Percentiles rank a stretch among this genome's conserved stretches.
Evolutionary conservation across 2,888 invertebrate genomes (phyloP).

Genomic region (Pilophorus perplexus): DNA sequence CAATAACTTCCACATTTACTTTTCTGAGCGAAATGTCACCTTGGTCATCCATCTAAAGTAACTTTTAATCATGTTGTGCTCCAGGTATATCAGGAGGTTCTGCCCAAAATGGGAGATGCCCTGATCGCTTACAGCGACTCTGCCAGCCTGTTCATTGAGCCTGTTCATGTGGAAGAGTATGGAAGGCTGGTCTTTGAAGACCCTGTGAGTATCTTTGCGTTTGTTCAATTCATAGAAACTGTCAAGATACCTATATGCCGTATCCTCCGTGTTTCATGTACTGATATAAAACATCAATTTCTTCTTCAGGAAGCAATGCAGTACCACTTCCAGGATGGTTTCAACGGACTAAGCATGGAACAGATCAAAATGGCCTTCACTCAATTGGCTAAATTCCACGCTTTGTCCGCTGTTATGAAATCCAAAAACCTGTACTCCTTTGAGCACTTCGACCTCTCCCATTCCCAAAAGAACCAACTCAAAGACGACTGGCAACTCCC

Average conservation of each 20-base stretch:
- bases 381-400: conserved; percentile 11
- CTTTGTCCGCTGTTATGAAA: not conserved
- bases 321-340: too few species aligned
- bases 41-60: too few species aligned
- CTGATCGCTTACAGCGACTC: not conserved
- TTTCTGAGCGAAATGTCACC: too few species aligned
- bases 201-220: too few species aligned
- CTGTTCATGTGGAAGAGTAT: not conserved
- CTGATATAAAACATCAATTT: too few species aligned
- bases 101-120: conserved; percentile 5
- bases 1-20: too few species aligned
- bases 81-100: conserved; percentile 9
- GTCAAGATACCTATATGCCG: too few species aligned
- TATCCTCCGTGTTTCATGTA: too few species aligned
- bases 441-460: conserved; percentile 2
- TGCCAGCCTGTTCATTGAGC: not conserved
- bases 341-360: conserved; percentile 14
- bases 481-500: not conserved
- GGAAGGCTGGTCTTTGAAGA: conserved; percentile 15
- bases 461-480: not conserved
- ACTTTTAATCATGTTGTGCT: too few species aligned
- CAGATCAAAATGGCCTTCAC: not conserved
- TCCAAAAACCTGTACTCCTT: not conserved
- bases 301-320: too few species aligned
- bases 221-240: too few species aligned